Percentiles rank a stretch among this genome's conserved stretches.
These are phyloP conservation scores for Alauda arvensis DNA, from an alignment of 2,797 vertebrate species.

Conservation along the genomic window DNA sequence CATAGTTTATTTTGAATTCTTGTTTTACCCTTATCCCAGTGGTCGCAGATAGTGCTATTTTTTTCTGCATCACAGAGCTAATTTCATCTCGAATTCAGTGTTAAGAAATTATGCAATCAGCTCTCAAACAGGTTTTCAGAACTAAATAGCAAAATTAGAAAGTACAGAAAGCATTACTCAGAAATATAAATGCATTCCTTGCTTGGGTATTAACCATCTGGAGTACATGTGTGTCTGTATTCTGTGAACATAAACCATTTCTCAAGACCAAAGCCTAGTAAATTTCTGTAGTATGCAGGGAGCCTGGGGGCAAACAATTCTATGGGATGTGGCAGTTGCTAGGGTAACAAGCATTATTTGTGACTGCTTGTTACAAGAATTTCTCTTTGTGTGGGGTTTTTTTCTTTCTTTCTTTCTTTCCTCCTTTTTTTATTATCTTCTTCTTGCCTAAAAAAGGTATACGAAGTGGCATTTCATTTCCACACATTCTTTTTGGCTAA, in stretches of 20 bases:
- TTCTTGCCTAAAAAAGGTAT: slow-evolving; percentile 18
- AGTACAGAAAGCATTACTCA: neutral
- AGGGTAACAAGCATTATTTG: slow-evolving; percentile 47
- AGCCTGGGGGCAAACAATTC: slow-evolving; percentile 18
- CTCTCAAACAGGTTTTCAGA: neutral
- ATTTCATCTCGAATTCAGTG: neutral
- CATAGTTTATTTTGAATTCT: neutral
- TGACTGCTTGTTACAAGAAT: neutral
- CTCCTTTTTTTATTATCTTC: neutral
- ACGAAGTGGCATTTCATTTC: slow-evolving; percentile 11
- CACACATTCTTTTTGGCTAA: slow-evolving; percentile 20
- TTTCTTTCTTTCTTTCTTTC: neutral
- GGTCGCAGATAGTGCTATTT: neutral
- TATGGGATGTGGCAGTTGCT: slow-evolving; percentile 41
- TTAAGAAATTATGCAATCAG: neutral
- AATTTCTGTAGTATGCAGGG: neutral
- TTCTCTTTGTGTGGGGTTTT: neutral
- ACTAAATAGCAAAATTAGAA: neutral
- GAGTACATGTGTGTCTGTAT: neutral
- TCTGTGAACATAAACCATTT: neutral
- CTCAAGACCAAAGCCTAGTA: neutral
- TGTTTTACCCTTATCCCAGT: neutral
- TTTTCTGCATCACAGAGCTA: neutral
- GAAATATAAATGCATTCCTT: neutral
- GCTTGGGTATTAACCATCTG: neutral